A percentile compares a stretch with the other conserved stretches of the same genome.
phyloP scores from a whole-genome alignment of 2,113 vertebrate genomes.

The Cepphus grylle region DNA sequence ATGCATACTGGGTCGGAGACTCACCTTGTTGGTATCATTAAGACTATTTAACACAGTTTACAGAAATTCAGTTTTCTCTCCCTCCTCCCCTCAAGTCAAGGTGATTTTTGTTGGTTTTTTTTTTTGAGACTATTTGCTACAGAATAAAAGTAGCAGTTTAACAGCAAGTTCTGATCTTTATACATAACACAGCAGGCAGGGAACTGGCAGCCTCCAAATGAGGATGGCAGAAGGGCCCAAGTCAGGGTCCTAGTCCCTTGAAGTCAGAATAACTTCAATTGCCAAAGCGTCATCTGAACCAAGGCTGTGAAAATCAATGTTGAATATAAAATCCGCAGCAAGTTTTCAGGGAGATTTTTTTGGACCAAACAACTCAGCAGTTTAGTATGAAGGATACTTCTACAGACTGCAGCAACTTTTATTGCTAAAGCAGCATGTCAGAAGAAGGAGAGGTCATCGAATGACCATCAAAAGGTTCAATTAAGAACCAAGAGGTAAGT shows the following conservation, averaged over 20 bases:
- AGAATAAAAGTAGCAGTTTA: background rate
- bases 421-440: background rate
- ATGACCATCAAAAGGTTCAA: background rate
- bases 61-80: background rate
- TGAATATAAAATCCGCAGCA: background rate
- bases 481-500: background rate
- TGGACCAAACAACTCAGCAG: background rate
- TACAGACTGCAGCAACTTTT: background rate
- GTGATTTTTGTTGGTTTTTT: background rate
- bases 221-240: background rate
- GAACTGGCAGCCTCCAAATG: background rate
- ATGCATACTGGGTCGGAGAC: background rate
- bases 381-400: background rate
- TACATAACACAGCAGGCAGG: background rate
- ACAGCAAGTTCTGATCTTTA: background rate
- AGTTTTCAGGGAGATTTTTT: background rate
- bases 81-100: background rate
- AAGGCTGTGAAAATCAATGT: conserved; percentile 1
- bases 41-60: background rate
- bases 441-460: background rate
- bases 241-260: background rate
- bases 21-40: background rate
- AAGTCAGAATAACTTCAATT: background rate
- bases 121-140: background rate
- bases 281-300: background rate